phyloP scores from a whole-genome alignment of 2,113 vertebrate genomes.

The Myotis lucifugus region DNA sequence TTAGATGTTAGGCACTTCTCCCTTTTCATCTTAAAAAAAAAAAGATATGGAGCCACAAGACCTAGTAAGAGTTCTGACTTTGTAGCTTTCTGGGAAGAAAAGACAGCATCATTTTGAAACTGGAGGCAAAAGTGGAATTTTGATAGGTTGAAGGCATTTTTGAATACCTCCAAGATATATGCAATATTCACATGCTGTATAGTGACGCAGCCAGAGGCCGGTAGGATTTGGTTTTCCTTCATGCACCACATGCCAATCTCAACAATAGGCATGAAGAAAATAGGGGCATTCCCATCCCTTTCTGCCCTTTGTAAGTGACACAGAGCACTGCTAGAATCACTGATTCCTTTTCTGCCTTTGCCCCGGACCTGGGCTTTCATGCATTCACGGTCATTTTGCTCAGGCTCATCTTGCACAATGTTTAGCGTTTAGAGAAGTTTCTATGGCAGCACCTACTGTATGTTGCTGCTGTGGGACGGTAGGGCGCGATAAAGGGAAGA shows the following conservation, averaged over 20 bases:
- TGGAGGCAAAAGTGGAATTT: slow-evolving; percentile 33
- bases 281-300: background rate
- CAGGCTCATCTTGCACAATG: background rate
- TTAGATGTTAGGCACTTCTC: background rate
- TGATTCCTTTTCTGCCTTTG: slow-evolving; percentile 10
- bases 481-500: background rate
- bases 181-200: background rate
- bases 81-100: background rate
- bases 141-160: background rate
- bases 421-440: slow-evolving; percentile 10
- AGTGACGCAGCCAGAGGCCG: background rate
- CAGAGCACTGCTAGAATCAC: background rate
- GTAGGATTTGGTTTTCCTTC: background rate
- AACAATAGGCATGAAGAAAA: background rate
- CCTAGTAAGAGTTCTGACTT: background rate
- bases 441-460: background rate
- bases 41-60: background rate
- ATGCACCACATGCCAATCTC: background rate
- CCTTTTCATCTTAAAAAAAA: background rate
- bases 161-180: background rate
- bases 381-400: background rate
- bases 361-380: background rate
- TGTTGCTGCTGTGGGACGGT: background rate
- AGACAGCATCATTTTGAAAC: slow-evolving; percentile 1
- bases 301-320: background rate